Conservation (phyloP, 2,113 vertebrate genomes). For the Hucho hucho region DNA sequence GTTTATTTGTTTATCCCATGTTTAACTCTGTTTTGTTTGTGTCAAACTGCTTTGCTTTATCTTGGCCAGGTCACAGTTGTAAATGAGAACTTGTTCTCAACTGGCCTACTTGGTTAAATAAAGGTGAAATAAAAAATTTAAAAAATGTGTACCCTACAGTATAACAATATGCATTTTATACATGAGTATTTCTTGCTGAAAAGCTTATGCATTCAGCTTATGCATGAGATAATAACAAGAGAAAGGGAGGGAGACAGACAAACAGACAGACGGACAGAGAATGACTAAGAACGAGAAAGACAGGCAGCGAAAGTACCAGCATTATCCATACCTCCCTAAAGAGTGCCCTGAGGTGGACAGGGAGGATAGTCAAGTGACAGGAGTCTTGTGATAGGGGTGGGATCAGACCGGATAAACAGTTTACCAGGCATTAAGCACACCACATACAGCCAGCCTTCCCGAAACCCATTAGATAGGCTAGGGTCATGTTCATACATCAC, state of each 20-base stretch:
- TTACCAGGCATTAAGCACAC: conserved; percentile 43
- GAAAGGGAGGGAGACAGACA: neutral
- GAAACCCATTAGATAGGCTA: no score
- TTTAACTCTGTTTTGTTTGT: no score
- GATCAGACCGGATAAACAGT: conserved; percentile 51
- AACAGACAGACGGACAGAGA: neutral
- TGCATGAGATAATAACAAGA: neutral
- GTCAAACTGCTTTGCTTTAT: no score
- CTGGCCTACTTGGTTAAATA: no score
- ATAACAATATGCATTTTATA: neutral
- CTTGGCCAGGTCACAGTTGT: no score
- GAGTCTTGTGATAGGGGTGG: conserved; percentile 62
- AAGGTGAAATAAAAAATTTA: no score
- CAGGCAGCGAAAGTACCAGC: conserved; percentile 42
- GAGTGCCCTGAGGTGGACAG: conserved; percentile 52
- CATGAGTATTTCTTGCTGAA: neutral
- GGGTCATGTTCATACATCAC: no score
- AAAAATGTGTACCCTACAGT: neutral
- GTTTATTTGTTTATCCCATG: no score
- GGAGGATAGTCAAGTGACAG: conserved; percentile 66
- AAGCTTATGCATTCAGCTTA: neutral
- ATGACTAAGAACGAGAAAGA: neutral
- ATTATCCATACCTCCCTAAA: conserved; percentile 56
- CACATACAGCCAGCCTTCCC: neutral
- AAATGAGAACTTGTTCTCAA: no score